Conservation (phyloP, 2,113 vertebrate species). For the Ophthalmolycus amberensis region DNA sequence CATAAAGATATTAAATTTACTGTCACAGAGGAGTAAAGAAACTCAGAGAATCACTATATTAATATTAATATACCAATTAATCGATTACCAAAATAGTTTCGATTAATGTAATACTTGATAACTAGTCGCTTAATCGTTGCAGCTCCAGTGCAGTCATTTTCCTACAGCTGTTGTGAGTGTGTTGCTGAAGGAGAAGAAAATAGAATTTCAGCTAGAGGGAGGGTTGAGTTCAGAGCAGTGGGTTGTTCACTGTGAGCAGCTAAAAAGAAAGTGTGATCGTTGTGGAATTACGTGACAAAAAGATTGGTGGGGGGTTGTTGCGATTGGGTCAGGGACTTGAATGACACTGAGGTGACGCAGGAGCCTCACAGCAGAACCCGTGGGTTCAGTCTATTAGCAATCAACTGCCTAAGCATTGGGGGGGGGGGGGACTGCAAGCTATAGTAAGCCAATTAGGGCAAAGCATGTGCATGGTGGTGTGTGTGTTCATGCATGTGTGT, state of each 20-base stretch:
- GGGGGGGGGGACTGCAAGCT: constrained; percentile 6
- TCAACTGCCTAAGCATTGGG: constrained; percentile 30
- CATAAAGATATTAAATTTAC: not conserved
- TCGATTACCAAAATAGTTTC: no score
- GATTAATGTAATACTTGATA: no score
- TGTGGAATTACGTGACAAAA: constrained; percentile 8
- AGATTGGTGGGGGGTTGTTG: not conserved
- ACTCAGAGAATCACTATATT: no score
- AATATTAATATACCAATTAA: no score
- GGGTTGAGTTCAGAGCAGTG: not conserved
- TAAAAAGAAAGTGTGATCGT: not conserved
- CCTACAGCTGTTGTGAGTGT: not conserved
- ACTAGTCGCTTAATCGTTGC: no score
- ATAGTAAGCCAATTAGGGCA: constrained; percentile 32
- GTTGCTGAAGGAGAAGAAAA: not conserved
- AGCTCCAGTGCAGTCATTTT: not conserved
- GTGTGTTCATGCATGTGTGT: not conserved
- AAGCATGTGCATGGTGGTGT: not conserved
- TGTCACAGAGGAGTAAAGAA: not conserved
- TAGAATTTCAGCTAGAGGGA: not conserved
- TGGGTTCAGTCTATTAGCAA: constrained; percentile 50
- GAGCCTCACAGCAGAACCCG: constrained; percentile 43
- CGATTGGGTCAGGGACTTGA: not conserved
- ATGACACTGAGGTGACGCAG: constrained; percentile 46
- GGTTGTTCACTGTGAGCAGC: not conserved